A percentile compares a stretch with the other conserved stretches of the same genome.
These are phyloP conservation scores for Tokudaia tokunoshimensis DNA, from an alignment of 2,797 vertebrate species.

Conservation along the genomic window DNA sequence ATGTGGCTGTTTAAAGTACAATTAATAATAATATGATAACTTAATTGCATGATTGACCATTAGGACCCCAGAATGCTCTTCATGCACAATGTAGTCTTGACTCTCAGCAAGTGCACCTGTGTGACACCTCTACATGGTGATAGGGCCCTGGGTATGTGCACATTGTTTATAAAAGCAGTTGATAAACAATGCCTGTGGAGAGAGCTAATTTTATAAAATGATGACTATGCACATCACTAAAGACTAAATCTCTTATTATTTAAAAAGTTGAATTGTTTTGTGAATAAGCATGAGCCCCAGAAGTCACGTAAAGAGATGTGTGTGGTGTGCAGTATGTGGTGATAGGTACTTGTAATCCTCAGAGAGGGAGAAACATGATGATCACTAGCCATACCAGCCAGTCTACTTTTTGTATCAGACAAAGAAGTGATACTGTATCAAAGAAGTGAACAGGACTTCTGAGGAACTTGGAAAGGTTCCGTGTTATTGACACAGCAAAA, in stretches of 20 bases:
- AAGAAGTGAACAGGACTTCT: background rate
- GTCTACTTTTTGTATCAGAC: background rate
- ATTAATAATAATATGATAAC: background rate
- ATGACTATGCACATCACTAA: background rate
- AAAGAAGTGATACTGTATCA: background rate
- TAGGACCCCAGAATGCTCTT: background rate
- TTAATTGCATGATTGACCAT: background rate
- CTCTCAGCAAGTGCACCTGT: background rate
- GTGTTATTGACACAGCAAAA: background rate
- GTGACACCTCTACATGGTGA: background rate
- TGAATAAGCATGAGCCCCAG: background rate
- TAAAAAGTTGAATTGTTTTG: too few species aligned
- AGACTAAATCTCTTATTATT: too few species aligned
- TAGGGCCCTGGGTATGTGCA: background rate
- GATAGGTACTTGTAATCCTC: background rate
- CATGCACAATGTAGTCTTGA: background rate
- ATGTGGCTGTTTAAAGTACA: background rate
- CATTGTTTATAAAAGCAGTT: background rate
- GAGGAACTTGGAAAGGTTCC: background rate
- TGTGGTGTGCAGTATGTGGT: background rate
- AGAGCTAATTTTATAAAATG: background rate
- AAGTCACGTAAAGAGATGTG: background rate
- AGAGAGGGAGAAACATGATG: background rate
- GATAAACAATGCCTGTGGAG: background rate
- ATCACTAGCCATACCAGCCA: background rate